Evolutionary conservation across 2,797 vertebrate genomes (phyloP).

Genomic region (Catharus ustulatus): DNA sequence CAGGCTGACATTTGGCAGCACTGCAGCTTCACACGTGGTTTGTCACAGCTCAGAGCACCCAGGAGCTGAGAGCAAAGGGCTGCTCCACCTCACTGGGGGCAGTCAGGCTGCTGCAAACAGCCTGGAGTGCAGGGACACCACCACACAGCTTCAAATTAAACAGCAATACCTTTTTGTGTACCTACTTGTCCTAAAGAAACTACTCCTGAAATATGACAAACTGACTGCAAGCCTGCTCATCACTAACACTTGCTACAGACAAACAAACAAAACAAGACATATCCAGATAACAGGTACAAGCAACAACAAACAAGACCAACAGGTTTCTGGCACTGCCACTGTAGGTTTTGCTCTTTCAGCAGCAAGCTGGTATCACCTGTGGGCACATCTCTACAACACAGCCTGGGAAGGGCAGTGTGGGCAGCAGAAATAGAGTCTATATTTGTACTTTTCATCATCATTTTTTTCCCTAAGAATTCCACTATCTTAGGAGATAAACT

Average conservation of each 20-base stretch:
- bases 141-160: not conserved
- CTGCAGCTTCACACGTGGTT: not conserved
- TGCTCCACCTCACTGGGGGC: not conserved
- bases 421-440: not conserved
- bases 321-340: not conserved
- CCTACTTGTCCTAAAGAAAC: not conserved
- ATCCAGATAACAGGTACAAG: not conserved
- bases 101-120: not conserved
- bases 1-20: not conserved
- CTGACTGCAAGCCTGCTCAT: not conserved
- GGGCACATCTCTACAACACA: not conserved
- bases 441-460: not conserved
- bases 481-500: not conserved
- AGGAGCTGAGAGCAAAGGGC: not conserved
- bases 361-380: not conserved
- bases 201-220: not conserved
- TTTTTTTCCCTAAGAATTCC: not conserved
- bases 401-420: not conserved
- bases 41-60: not conserved
- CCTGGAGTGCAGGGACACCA: not conserved
- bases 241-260: not conserved
- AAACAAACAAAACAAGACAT: not conserved
- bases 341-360: constrained; percentile 12
- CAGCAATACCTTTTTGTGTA: not conserved
- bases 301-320: not conserved